Base-by-base conservation (phyloP, 2,797 vertebrate species). In the Salarias fasciatus region DNA sequence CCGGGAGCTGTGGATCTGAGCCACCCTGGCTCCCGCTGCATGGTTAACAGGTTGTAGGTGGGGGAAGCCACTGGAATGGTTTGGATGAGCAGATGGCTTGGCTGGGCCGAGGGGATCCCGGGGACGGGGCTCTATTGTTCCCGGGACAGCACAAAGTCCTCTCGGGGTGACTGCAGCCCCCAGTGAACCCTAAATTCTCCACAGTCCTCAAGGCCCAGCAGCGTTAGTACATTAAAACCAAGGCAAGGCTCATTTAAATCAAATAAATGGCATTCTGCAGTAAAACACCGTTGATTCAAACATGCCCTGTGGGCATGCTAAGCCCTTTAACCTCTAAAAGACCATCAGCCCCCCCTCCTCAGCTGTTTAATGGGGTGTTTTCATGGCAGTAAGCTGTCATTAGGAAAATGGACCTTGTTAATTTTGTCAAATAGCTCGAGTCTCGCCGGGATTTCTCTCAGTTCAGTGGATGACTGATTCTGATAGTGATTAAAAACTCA, bases 1-100 rank as follows among this genome's bases (percentile, higher is more conserved):
- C 74, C 1, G 2, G 38, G 18, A 48, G 56, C 11, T 30, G 13
- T 57, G 36, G 8, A 40, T 57, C 41, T 46, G 59, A 72, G 61
- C 42, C 52, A 7, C 52, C 46, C 3, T 30, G 42, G 53, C 11
- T 69, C 67, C 42, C 53, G 48, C 48, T 47, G 58, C 55, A 24
- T 15, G 59, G 77, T 47, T 85, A 90, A 92, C 90, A 92, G 91
- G 91, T 92, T 91, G 89, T 75, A 86, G 80, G 77, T 88, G 77
- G 84, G 82, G 83, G 70, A 57, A 65, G 85, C 79, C 76, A 53
- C 71, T 66, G 81, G 82, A 89, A 85, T 86, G 77, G 76, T 36
- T 53, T 63, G 15, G 65, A 42, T 4, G 75, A 86, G 86, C 91
- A 92, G 91, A 93, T 93, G 91, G 92, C 82, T 64, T 41, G 78